A percentile compares a stretch with the other conserved stretches of the same genome.
Conservation (phyloP, 1,140 invertebrate genomes). For the Trichoplusia ni region DNA sequence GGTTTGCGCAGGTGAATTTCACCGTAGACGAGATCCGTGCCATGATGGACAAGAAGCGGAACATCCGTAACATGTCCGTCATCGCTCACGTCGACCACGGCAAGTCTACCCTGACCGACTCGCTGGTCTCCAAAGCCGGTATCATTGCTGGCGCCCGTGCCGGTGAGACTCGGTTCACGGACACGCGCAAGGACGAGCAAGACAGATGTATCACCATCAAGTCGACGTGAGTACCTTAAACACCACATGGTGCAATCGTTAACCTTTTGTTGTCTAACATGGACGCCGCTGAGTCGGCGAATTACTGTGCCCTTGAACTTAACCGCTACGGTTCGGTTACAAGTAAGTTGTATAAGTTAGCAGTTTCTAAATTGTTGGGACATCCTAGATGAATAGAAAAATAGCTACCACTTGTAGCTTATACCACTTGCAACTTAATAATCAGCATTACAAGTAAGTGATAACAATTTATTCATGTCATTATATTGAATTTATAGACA, state of each 20-base stretch:
- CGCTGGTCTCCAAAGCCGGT: slow-evolving; percentile 99
- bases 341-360: too few species aligned
- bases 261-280: background rate
- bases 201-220: slow-evolving; percentile 99
- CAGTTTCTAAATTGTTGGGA: too few species aligned
- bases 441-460: too few species aligned
- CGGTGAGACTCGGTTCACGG: slow-evolving; percentile 99
- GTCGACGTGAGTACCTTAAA: slow-evolving; percentile 93
- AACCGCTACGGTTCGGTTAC: background rate
- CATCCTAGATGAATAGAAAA: too few species aligned
- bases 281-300: background rate
- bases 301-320: slow-evolving; percentile 15
- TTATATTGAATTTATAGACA: too few species aligned
- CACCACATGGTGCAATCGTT: slow-evolving; percentile 42
- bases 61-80: slow-evolving; percentile 99
- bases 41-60: slow-evolving; percentile 99
- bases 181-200: slow-evolving; percentile 99
- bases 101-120: slow-evolving; percentile 99
- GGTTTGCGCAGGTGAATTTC: slow-evolving; percentile 97
- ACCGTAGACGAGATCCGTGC: slow-evolving; percentile 99
- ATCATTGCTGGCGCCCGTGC: slow-evolving; percentile 99
- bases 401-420: too few species aligned
- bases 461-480: too few species aligned
- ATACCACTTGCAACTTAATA: too few species aligned
- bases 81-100: slow-evolving; percentile 99